A percentile compares a stretch with the other conserved stretches of the same genome.
Conservation (phyloP, 2,113 vertebrate species). For the Carassius gibelio region DNA sequence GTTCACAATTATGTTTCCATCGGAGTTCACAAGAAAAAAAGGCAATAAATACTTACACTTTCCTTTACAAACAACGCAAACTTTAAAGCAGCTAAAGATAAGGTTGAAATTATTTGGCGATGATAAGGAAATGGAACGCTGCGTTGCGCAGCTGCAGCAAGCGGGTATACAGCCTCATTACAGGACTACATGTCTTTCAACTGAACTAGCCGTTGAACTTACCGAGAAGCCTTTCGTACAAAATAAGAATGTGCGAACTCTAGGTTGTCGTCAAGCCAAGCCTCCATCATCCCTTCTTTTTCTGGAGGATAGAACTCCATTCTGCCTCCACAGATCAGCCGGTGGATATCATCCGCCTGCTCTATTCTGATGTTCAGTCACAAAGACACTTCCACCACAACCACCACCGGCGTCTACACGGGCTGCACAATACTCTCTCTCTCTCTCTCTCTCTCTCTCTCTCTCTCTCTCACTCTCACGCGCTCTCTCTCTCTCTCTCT, state of each 20-base stretch:
- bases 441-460: conserved; percentile 27
- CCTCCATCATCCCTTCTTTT: conserved; percentile 82
- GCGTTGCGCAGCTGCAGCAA: neutral
- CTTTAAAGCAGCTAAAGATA: neutral
- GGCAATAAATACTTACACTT: neutral
- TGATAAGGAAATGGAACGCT: neutral
- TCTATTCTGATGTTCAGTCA: neutral
- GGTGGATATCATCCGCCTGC: conserved; percentile 36
- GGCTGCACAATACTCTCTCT: neutral
- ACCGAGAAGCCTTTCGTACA: conserved; percentile 91
- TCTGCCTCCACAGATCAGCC: conserved; percentile 43
- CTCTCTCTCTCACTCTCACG: conserved; percentile 24
- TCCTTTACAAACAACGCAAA: neutral
- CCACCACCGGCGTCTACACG: neutral
- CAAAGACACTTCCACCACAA: neutral
- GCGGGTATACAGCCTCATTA: neutral
- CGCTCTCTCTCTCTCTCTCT: no score
- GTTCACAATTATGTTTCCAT: neutral
- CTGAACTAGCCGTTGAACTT: conserved; percentile 54
- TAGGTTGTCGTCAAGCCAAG: conserved; percentile 93
- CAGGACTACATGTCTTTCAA: neutral
- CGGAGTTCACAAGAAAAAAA: neutral
- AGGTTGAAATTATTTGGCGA: neutral
- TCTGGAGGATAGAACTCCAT: conserved; percentile 77
- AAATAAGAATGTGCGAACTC: no score